Conservation (phyloP, 1,140 invertebrate species). For the Drosophila teissieri region DNA sequence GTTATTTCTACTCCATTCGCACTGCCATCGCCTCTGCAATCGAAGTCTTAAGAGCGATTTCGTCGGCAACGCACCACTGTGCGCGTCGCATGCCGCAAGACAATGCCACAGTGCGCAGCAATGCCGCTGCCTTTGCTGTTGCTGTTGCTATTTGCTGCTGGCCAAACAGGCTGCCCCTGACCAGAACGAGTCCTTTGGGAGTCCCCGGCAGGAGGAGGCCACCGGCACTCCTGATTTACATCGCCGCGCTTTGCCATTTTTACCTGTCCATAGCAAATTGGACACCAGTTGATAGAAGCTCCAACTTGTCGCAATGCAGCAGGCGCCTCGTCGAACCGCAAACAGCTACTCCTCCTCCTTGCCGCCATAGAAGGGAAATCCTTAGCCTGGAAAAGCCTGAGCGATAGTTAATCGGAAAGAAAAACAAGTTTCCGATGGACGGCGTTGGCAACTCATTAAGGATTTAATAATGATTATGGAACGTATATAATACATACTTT, state of each 20-base stretch:
- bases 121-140: constrained; percentile 25
- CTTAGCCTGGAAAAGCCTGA: not conserved
- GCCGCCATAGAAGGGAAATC: not conserved
- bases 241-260: constrained; percentile 70
- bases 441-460: not conserved
- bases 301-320: constrained; percentile 79
- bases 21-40: not conserved
- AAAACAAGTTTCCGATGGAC: constrained; percentile 25
- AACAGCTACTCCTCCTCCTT: no score
- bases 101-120: constrained; percentile 48
- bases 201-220: constrained; percentile 11
- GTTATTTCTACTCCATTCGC: not conserved
- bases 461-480: no score
- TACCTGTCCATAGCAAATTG: constrained; percentile 80
- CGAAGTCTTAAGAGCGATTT: not conserved
- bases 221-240: constrained; percentile 63
- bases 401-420: constrained; percentile 29
- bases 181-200: constrained; percentile 28
- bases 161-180: constrained; percentile 16
- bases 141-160: constrained; percentile 7
- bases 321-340: constrained; percentile 19
- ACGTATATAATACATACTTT: no score
- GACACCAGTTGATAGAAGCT: constrained; percentile 77
- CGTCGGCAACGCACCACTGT: constrained; percentile 10
- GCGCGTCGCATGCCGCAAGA: constrained; percentile 31